Evolutionary conservation across 2,888 invertebrate genomes (phyloP), one percentile per base, ranked within the genome.

Genomic region (Chironomus riparius): DNA sequence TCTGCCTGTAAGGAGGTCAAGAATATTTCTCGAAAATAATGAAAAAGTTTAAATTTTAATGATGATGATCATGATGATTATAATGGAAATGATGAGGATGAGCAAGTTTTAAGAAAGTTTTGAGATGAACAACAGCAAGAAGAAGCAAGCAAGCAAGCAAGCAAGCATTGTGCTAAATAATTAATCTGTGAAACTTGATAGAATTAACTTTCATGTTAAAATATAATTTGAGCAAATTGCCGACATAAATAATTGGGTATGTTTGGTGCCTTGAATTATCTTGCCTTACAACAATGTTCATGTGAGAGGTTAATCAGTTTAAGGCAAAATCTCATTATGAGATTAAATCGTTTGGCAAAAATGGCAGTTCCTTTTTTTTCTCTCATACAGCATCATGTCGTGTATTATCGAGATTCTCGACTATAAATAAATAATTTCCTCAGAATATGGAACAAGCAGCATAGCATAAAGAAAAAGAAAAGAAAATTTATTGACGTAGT

Each of bases 271-370:
- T 1, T 2, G 2, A n/a, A n/a, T n/a, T n/a, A n/a, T n/a, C n/a
- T n/a, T n/a, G 5, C 28, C 28, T 28, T 38, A 7, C 38, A 38
- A 38, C 38, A 38, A 38, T 38, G 13, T 62, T 12, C 62, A 62
- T 22, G 62, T 62, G 18, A 21, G 21, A 62, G 22, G 62, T 62
- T 62, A 62, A 62, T 62, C 62, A 62, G 62, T 22, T 62, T 18
- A 62, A 22, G 13, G 15, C 21, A 62, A 62, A 62, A 62, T 62
- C 62, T 62, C 62, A 22, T 62, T 62, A 62, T 15, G 62, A 62
- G 62, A 62, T 62, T 62, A 62, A 62, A 62, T 62, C 62, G 62
- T 62, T 62, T 50, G 50, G 50, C 50, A 50, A 15, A 50, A 50
- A 50, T n/a, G 15, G 50, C 50, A 13, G 38, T 38, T 38, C 38